Base-by-base conservation (phyloP, 2,888 invertebrate species). In the Choristoneura rosaceana region DNA sequence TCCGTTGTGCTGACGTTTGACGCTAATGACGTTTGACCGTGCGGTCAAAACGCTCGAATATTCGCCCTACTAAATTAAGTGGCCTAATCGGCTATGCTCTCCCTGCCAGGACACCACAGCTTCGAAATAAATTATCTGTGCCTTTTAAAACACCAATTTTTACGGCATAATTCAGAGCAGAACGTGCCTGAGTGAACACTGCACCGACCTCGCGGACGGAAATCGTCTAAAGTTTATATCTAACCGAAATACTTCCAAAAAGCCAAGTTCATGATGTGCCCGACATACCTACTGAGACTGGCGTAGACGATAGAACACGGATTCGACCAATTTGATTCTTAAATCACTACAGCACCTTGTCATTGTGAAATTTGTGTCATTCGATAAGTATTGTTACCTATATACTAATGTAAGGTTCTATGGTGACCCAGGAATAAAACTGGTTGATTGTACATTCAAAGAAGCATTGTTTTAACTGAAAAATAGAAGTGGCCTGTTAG, bases 151-250 rank as follows among this genome's bases (percentile, higher is more conserved):
- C 71, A 68, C 43, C 43, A 47, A 52, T 12, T 41, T 41, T 33
- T 17, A 10, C 64, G 79, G 79, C 80, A 74, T 84, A 82, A 82
- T 85, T 85, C 85, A 84, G 83, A 85, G 81, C 80, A 74, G 65
- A 7, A 77, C 76, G 81, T 83, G 80, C 77, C 77, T 80, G 84
- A 76, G 67, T 59, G 78, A 76, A 76, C 25, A 59, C 34, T 25
- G 25, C 25, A 25, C 55, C 12, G 55, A 25, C 55, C 55, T 17
- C 25, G 55, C 12, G 50, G 17, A 17, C 25, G 14, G 55, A 25
- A 25, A 55, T 4, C 55, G 10, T 25, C 25, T 55, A 55, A 55
- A 25, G 10, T 0, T 3, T 43, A 43, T 10, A 38, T 5, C 4
- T 38, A 38, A 38, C 7, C 38, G 38, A 38, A 38, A 38, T 38